These are phyloP conservation scores for Amblyjoppa fuscipennis DNA, from an alignment of 2,888 invertebrate genomes.

Conservation along the genomic window DNA sequence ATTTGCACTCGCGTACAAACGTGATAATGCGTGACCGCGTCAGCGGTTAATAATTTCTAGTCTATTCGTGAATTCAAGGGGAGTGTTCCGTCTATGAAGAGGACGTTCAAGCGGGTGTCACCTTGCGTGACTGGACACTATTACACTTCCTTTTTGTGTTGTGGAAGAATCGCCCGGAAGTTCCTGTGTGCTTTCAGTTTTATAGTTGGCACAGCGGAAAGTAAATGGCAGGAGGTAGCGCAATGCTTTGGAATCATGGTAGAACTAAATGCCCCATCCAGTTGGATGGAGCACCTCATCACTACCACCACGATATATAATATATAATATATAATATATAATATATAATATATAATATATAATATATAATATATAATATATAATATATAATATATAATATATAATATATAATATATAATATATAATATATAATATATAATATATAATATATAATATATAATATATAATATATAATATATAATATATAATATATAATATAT, in stretches of 20 bases:
- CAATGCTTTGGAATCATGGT: background rate
- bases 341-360: too few relatives aligned
- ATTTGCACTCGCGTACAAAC: background rate
- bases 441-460: too few relatives aligned
- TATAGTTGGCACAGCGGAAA: background rate
- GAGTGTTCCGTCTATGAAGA: background rate
- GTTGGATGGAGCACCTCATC: too few relatives aligned
- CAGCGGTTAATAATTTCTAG: background rate
- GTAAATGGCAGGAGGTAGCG: background rate
- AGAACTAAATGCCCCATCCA: background rate
- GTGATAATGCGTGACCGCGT: background rate
- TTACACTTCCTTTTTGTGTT: background rate
- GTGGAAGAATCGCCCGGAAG: background rate
- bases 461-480: too few relatives aligned
- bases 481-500: too few relatives aligned
- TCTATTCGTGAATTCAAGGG: background rate
- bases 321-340: too few relatives aligned
- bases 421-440: too few relatives aligned
- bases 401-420: too few relatives aligned
- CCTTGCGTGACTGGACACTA: slow-evolving; percentile 4
- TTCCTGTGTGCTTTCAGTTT: background rate
- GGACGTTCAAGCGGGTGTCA: background rate
- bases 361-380: too few relatives aligned
- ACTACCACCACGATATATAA: too few relatives aligned
- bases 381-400: too few relatives aligned